Evolutionary conservation across 2,888 invertebrate genomes (phyloP).

Genomic region (Cryptus armator): DNA sequence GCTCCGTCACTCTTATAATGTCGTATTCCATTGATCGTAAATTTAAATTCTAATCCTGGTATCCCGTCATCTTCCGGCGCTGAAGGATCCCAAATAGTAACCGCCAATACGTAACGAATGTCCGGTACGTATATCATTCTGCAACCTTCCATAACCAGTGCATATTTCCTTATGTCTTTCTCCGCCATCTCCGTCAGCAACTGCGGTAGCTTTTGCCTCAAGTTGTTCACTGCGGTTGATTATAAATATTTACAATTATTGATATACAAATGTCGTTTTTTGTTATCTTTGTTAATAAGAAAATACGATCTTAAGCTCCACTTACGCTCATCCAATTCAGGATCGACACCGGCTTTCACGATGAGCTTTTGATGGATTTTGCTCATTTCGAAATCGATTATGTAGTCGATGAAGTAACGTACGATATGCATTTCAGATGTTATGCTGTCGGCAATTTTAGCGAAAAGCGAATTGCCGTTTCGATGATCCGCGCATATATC

Average conservation of each 20-base stretch:
- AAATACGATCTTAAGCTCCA: conserved; percentile 32
- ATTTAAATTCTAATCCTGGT: conserved; percentile 91
- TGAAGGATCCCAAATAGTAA: conserved; percentile 88
- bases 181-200: conserved; percentile 91
- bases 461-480: conserved; percentile 71
- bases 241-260: conserved; percentile 69
- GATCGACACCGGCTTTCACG: conserved; percentile 91
- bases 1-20: conserved; percentile 91
- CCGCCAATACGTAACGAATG: conserved; percentile 92
- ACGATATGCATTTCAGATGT: conserved; percentile 87
- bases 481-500: conserved; percentile 75
- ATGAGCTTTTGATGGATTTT: conserved; percentile 89
- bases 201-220: conserved; percentile 90
- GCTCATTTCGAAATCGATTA: conserved; percentile 90
- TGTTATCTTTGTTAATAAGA: neutral
- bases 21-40: conserved; percentile 88
- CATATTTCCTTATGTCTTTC: conserved; percentile 89
- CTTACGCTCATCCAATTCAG: conserved; percentile 91
- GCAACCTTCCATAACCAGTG: conserved; percentile 89
- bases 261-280: neutral
- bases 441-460: conserved; percentile 81
- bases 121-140: conserved; percentile 91
- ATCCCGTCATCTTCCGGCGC: conserved; percentile 86
- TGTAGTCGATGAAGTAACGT: conserved; percentile 90
- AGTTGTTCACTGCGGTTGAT: conserved; percentile 88